Evolutionary conservation across 2,797 vertebrate species (phyloP), one percentile per base, ranked within the genome.

Genomic region (Vipera ursinii): DNA sequence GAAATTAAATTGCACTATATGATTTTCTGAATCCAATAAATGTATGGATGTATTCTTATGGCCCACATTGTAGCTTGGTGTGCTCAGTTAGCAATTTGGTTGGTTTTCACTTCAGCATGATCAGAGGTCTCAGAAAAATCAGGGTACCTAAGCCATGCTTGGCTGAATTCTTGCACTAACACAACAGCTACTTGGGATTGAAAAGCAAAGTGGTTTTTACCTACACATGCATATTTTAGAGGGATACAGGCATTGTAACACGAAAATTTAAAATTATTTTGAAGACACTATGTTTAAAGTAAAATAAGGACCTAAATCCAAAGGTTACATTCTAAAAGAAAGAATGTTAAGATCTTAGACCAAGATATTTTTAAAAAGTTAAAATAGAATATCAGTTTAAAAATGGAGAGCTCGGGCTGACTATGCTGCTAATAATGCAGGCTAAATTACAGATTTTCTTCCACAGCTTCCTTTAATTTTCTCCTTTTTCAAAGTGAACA

Each of bases 401-500:
- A 63, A 28, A 51, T 51, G 28, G 57, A 63, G 55, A 63, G 22
- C 14, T 28, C 2, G 0, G 22, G 57, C 73, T 51, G 12, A 60
- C 28, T 32, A 24, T 60, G 82, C 28, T 61, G 3, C 22, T 89
- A 10, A 85, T 61, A 85, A 17, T 55, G 48, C 24, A 63, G 24
- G 22, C 24, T 65, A 65, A 65, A 90, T 86, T 57, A 48, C 38
- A 92, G 3, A 48, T 57, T 65, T 56, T 38, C 3, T 63, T 90
- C 13, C 60, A 9, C 10, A 51, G n/a, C 17, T 22, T 56, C 73
- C 59, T 92, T 56, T 69, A 90, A 86, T 86, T 86, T 56, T 56
- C 10, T 63, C 14, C 48, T 13, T 55, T 61, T 92, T 92, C 78
- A 92, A 90, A 92, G 78, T 28, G 78, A 92, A 24, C 78, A 44